phyloP scores from a whole-genome alignment of 1,140 invertebrate genomes.

The Pantala flavescens region DNA sequence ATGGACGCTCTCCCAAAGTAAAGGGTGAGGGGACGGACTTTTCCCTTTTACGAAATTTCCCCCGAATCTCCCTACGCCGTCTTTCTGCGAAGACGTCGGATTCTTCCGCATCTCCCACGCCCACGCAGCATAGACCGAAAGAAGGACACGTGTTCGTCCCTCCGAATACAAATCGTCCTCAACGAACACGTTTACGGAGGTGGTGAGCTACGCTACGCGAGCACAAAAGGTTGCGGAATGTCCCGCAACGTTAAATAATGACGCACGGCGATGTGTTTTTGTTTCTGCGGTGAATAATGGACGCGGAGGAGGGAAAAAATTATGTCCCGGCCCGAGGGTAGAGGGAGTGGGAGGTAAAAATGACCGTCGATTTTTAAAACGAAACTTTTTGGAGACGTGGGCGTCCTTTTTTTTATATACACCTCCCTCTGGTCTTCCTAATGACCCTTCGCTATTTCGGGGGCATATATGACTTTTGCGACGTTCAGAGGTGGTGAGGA shows the following conservation, averaged over 20 bases:
- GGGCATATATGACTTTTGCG: too few species aligned
- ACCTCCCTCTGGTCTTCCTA: too few species aligned
- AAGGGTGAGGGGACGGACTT: not conserved
- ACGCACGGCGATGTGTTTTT: not conserved
- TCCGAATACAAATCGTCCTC: not conserved
- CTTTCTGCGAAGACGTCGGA: not conserved
- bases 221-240: constrained; percentile 3
- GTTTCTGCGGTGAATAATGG: not conserved
- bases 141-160: not conserved
- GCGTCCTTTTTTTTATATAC: too few species aligned
- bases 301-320: not conserved
- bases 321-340: too few species aligned
- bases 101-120: not conserved
- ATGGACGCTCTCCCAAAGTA: too few species aligned
- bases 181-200: not conserved
- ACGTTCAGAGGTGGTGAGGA: too few species aligned
- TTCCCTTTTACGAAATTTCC: not conserved
- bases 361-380: too few species aligned
- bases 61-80: not conserved
- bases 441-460: too few species aligned
- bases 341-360: too few species aligned
- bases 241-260: constrained; percentile 1
- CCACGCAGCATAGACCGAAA: too few species aligned
- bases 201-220: not conserved
- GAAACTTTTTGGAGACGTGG: too few species aligned